Evolutionary conservation across 1,140 invertebrate species (phyloP).

Genomic region (Drosophila repletoides): DNA sequence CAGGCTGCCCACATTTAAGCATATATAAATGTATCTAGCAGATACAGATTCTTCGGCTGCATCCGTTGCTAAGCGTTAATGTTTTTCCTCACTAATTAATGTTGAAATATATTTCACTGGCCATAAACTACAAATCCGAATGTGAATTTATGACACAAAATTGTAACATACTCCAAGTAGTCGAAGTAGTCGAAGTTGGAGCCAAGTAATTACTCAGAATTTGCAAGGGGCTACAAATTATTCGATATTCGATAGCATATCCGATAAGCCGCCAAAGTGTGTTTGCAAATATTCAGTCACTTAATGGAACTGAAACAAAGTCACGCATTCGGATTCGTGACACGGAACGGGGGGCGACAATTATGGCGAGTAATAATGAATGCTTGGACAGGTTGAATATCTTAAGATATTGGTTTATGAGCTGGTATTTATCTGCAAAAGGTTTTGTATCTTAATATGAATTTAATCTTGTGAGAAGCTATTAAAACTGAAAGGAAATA

Average conservation of each 20-base stretch:
- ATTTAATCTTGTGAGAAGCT: too few species aligned
- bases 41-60: constrained; percentile 27
- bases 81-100: constrained; percentile 61
- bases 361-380: constrained; percentile 14
- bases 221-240: constrained; percentile 61
- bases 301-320: constrained; percentile 16
- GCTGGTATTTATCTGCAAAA: not conserved
- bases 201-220: constrained; percentile 69
- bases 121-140: constrained; percentile 42
- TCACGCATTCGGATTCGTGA: constrained; percentile 13
- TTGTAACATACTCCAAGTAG: constrained; percentile 7
- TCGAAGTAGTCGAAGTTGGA: constrained; percentile 18
- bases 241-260: constrained; percentile 50
- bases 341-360: not conserved
- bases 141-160: constrained; percentile 42
- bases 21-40: constrained; percentile 13
- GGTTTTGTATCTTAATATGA: too few species aligned
- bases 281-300: constrained; percentile 41
- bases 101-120: constrained; percentile 49
- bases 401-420: not conserved
- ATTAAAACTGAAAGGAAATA: too few species aligned
- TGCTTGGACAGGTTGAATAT: constrained; percentile 18
- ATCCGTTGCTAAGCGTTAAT: constrained; percentile 61
- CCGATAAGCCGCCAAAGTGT: constrained; percentile 53
- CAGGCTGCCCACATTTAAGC: constrained; percentile 16